phyloP scores from a whole-genome alignment of 2,888 invertebrate genomes.

The Cantharis rustica region DNA sequence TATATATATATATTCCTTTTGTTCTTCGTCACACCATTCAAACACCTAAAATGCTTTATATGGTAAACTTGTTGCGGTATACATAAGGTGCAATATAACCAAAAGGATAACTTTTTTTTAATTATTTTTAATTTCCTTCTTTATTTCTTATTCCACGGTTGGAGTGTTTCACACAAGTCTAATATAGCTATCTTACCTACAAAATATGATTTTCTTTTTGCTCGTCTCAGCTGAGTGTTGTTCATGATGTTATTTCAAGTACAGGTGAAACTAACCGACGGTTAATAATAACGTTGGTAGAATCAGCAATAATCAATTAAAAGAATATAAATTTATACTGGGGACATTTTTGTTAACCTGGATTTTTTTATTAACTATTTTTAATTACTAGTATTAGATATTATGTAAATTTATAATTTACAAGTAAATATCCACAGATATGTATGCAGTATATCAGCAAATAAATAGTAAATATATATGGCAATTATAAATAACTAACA shows the following conservation, averaged over 20 bases:
- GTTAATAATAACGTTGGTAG: not conserved
- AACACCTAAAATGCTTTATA: not conserved
- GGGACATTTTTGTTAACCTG: not conserved
- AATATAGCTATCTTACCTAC: not conserved
- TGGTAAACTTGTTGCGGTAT: not conserved
- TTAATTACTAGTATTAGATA: too few relatives aligned
- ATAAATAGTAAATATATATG: too few relatives aligned
- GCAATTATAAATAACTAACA: too few relatives aligned
- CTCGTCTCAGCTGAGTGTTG: not conserved
- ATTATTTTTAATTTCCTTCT: not conserved
- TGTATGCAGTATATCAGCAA: too few relatives aligned
- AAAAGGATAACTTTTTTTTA: too few relatives aligned
- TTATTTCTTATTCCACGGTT: not conserved
- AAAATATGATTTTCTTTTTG: not conserved
- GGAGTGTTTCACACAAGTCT: not conserved
- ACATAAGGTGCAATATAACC: not conserved
- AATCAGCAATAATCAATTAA: not conserved
- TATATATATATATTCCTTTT: not conserved
- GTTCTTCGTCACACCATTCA: not conserved
- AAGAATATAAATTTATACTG: not conserved
- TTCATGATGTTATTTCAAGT: too few relatives aligned
- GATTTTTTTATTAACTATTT: too few relatives aligned
- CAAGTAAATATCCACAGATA: too few relatives aligned
- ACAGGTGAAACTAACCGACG: not conserved
- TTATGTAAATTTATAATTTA: too few relatives aligned